These are phyloP conservation scores for Apostichopus leukothele DNA, from an alignment of 53 echinoderm and acorn worm genomes.

Conservation along the genomic window DNA sequence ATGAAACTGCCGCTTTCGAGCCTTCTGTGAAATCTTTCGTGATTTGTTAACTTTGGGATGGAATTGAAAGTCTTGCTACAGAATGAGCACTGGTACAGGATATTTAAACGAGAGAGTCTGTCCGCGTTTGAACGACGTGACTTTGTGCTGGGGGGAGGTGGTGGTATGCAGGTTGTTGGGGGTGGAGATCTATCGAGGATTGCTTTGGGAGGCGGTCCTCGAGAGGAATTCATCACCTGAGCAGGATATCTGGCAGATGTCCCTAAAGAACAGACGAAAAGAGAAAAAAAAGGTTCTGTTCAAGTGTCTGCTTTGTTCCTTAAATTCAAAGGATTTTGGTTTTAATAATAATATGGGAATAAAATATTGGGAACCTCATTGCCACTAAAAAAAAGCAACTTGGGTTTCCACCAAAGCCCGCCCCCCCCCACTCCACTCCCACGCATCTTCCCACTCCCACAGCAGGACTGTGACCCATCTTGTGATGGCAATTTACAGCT, in stretches of 20 bases:
- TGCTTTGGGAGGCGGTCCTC: not conserved
- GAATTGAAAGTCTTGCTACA: slow-evolving; percentile 11
- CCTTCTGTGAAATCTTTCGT: not conserved
- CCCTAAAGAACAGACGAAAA: not conserved
- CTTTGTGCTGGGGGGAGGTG: not conserved
- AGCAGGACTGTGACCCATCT: too few relatives aligned
- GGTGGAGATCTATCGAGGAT: not conserved
- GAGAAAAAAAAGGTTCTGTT: not conserved
- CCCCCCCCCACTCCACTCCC: too few relatives aligned
- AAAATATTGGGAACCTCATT: too few relatives aligned
- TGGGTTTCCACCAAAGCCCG: too few relatives aligned
- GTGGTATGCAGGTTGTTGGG: not conserved
- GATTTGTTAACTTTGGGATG: not conserved
- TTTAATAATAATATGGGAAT: too few relatives aligned
- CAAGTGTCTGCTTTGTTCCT: not conserved
- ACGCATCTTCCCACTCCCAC: too few relatives aligned
- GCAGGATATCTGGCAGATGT: not conserved
- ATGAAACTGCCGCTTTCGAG: not conserved
- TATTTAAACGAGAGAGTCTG: not conserved
- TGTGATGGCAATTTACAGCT: too few relatives aligned
- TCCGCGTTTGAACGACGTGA: not conserved
- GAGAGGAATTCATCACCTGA: not conserved
- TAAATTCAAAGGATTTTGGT: not conserved
- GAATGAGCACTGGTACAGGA: not conserved
- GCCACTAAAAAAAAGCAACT: too few relatives aligned